Evolutionary conservation across 2,113 vertebrate genomes (phyloP).

Genomic region (Sinocyclocheilus rhinocerous): DNA sequence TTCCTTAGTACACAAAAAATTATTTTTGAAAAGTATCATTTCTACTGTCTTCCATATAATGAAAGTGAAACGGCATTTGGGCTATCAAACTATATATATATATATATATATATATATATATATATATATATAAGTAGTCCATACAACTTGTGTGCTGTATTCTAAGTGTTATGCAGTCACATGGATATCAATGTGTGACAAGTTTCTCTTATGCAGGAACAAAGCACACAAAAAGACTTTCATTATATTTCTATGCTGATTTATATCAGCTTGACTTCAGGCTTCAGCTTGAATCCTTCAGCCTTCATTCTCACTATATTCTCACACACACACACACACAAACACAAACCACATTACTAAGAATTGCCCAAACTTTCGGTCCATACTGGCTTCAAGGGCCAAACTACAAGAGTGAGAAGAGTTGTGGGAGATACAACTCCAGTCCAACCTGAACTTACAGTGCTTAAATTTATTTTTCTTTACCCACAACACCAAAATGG

Average conservation of each 20-base stretch:
- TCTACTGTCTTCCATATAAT: too few species aligned
- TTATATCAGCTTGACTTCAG: too few species aligned
- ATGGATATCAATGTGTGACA: too few species aligned
- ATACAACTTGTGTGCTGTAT: not conserved
- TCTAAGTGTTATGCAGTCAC: not conserved
- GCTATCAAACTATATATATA: not conserved
- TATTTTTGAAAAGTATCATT: too few species aligned
- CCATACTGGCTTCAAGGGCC: constrained; percentile 4
- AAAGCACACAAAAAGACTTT: too few species aligned
- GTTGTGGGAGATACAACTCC: constrained; percentile 15
- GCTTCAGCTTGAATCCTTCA: too few species aligned
- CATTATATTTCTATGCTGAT: too few species aligned
- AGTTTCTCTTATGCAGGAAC: not conserved
- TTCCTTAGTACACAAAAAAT: too few species aligned
- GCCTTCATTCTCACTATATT: not conserved
- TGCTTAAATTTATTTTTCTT: constrained; percentile 50
- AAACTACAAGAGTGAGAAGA: constrained; percentile 25
- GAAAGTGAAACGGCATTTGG: not conserved
- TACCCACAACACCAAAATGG: constrained; percentile 38
- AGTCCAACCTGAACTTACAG: constrained; percentile 36
- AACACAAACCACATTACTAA: not conserved
- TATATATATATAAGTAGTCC: not conserved
- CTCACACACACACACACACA: not conserved
- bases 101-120: not conserved
- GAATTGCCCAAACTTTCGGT: constrained; percentile 10